These are phyloP conservation scores for Agapornis roseicollis DNA, from an alignment of 2,113 vertebrate species.

Conservation along the genomic window DNA sequence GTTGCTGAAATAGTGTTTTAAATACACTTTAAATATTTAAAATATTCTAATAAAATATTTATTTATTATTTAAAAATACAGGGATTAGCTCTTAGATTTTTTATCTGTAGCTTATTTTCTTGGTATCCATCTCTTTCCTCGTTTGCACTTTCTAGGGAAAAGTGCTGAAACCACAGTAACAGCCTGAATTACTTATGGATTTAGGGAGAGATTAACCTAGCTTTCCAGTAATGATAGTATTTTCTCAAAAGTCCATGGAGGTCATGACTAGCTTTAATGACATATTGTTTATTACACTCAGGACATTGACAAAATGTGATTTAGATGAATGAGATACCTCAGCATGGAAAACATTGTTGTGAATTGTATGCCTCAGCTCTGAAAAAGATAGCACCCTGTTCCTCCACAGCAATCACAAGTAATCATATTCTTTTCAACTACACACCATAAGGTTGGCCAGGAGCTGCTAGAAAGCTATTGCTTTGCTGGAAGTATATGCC, in stretches of 20 bases:
- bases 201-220: slow-evolving; percentile 53
- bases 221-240: slow-evolving; percentile 39
- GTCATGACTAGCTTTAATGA: slow-evolving; percentile 25
- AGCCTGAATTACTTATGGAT: slow-evolving; percentile 43
- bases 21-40: slow-evolving; percentile 10
- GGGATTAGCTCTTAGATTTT: neutral
- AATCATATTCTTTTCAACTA: neutral
- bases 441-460: neutral
- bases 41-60: neutral
- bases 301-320: neutral
- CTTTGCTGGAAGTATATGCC: neutral
- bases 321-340: neutral
- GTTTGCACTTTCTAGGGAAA: slow-evolving; percentile 18
- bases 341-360: neutral
- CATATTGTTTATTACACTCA: neutral
- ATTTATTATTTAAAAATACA: neutral
- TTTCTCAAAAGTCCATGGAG: neutral
- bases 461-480: neutral
- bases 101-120: neutral
- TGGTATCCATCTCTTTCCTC: neutral
- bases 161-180: slow-evolving; percentile 25
- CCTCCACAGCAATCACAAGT: neutral
- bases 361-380: neutral
- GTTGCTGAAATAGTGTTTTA: neutral
- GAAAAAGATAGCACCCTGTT: neutral